Conservation (phyloP, 2,113 vertebrate species). For the Rattus norvegicus region DNA sequence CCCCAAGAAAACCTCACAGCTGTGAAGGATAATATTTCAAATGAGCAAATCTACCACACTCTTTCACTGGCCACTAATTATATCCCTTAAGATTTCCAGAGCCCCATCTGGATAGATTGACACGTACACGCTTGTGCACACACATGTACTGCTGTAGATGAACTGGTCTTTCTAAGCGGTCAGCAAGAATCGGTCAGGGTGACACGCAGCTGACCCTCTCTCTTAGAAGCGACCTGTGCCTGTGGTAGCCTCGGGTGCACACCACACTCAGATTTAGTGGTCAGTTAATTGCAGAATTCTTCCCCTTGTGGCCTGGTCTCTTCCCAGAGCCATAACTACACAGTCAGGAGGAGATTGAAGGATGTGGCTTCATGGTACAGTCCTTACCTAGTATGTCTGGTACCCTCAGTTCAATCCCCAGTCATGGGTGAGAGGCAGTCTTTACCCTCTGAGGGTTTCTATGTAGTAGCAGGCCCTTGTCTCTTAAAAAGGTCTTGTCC, state of each 20-base stretch:
- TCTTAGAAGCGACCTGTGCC: not conserved
- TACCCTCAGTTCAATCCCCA: not conserved
- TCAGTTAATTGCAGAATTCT: slow-evolving; percentile 14
- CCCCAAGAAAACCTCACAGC: not conserved
- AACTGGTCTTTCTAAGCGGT: not conserved
- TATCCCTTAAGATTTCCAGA: not conserved
- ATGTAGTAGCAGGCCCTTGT: not conserved
- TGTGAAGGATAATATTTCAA: not conserved
- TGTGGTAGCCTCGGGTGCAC: not conserved
- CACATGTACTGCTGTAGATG: not conserved
- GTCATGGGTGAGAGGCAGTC: not conserved
- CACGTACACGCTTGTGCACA: not conserved
- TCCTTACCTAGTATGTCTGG: not conserved
- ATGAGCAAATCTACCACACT: not conserved
- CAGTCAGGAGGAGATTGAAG: not conserved
- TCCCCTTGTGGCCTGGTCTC: not conserved
- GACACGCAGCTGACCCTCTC: not conserved
- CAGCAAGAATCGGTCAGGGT: not conserved
- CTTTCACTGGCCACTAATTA: not conserved
- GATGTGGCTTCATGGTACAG: not conserved
- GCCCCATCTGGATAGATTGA: not conserved
- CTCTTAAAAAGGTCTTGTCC: not conserved
- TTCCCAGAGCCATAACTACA: not conserved
- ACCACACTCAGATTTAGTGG: not conserved
- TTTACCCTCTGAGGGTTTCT: not conserved